These are phyloP conservation scores for Clistopyga incitator DNA, from an alignment of 2,888 invertebrate genomes.

Conservation along the genomic window DNA sequence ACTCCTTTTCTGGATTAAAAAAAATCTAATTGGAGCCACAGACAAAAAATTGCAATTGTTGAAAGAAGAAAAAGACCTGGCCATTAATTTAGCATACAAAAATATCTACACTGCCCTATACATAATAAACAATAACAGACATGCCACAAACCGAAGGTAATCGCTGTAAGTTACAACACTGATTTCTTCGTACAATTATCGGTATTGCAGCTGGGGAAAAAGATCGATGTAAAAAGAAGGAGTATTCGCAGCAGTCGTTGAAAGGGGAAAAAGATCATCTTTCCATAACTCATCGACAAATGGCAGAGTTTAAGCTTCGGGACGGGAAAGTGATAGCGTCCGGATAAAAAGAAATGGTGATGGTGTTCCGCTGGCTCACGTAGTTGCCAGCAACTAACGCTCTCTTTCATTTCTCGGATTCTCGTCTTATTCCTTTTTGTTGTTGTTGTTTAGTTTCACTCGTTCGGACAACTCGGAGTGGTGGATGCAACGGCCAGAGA, in stretches of 20 bases:
- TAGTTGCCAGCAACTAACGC: neutral
- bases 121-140: neutral
- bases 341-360: conserved; percentile 32
- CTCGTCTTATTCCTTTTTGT: conserved; percentile 30
- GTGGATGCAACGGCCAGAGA: conserved; percentile 1
- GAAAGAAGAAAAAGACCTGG: no score
- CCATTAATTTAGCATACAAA: no score
- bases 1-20: no score
- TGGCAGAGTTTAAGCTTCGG: conserved; percentile 35
- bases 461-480: conserved; percentile 34
- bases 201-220: neutral
- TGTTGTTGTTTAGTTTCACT: conserved; percentile 38
- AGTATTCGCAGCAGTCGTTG: neutral
- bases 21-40: no score
- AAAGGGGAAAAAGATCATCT: conserved; percentile 45
- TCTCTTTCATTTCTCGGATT: conserved; percentile 28
- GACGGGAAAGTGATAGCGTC: conserved; percentile 12
- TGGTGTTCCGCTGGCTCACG: neutral
- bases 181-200: neutral
- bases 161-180: neutral
- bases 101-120: neutral
- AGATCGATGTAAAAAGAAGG: neutral
- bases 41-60: no score
- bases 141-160: no score
- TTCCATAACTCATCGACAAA: conserved; percentile 51